These are phyloP conservation scores for Micrastur ruficollis DNA, from an alignment of 2,797 vertebrate genomes.

Conservation along the genomic window DNA sequence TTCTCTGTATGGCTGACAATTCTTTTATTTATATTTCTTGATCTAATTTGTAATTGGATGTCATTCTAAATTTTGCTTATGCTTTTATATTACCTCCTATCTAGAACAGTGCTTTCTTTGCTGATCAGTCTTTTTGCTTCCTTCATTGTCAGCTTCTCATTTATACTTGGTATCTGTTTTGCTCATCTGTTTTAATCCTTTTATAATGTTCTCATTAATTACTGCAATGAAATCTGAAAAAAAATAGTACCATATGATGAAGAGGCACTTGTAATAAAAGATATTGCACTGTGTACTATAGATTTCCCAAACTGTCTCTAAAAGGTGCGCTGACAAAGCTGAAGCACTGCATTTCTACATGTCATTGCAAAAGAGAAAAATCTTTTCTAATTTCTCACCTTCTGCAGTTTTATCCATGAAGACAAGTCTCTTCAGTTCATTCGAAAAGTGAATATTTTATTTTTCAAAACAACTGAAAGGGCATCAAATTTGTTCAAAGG, in stretches of 20 bases:
- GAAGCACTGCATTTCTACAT: neutral
- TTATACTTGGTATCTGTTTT: neutral
- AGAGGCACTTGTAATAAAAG: neutral
- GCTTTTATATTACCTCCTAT: neutral
- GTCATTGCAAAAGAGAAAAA: neutral
- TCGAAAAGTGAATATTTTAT: neutral
- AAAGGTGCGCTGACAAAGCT: neutral
- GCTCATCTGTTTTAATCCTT: neutral
- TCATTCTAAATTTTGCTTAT: neutral
- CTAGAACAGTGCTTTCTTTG: neutral
- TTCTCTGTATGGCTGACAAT: neutral
- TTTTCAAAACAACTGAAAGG: neutral
- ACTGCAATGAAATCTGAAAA: neutral
- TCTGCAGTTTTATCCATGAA: neutral
- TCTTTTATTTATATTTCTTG: neutral
- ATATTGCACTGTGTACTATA: neutral
- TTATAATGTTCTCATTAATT: neutral
- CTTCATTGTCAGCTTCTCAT: neutral
- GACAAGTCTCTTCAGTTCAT: neutral
- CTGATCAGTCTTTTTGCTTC: neutral
- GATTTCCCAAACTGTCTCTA: neutral
- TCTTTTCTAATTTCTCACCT: neutral
- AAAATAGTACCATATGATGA: neutral
- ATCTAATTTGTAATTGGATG: neutral
- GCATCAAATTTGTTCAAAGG: neutral